Percentiles rank a stretch among this genome's conserved stretches.
phyloP scores from a whole-genome alignment of 2,888 invertebrate genomes.

The Mythimna impura region DNA sequence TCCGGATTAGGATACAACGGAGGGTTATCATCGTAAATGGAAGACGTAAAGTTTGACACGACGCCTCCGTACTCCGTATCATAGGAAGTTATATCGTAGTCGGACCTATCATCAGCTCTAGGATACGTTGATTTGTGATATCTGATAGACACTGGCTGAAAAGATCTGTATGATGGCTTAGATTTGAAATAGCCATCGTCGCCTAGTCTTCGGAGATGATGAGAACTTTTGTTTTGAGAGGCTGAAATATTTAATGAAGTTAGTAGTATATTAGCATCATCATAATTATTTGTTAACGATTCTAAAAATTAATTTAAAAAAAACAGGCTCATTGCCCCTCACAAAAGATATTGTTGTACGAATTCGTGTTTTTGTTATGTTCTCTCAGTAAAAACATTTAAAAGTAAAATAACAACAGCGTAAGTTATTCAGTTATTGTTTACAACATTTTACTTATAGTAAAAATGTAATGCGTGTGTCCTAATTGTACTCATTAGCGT shows the following conservation, averaged over 20 bases:
- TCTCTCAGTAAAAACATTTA: neutral
- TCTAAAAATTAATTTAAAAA: neutral
- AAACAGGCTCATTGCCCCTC: too few species aligned
- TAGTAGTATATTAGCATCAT: neutral
- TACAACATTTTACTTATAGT: slow-evolving; percentile 4
- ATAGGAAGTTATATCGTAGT: slow-evolving; percentile 86
- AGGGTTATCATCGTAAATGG: slow-evolving; percentile 88
- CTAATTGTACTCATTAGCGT: slow-evolving; percentile 24
- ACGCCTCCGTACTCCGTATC: slow-evolving; percentile 87
- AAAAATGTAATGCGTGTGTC: slow-evolving; percentile 15
- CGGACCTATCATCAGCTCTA: slow-evolving; percentile 79
- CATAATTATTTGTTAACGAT: neutral
- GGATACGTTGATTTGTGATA: slow-evolving; percentile 82
- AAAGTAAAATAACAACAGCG: neutral
- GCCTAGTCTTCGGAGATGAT: slow-evolving; percentile 76
- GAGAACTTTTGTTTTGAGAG: slow-evolving; percentile 66
- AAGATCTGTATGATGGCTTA: slow-evolving; percentile 82
- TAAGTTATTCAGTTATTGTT: neutral
- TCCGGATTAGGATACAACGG: slow-evolving; percentile 88
- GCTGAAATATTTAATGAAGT: slow-evolving; percentile 66
- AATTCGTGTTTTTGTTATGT: neutral
- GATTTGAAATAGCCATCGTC: slow-evolving; percentile 80
- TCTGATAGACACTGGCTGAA: slow-evolving; percentile 82
- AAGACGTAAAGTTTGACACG: slow-evolving; percentile 87
- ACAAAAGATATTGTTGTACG: neutral